A percentile compares a stretch with the other conserved stretches of the same genome.
Evolutionary conservation across 2,113 vertebrate species (phyloP).

Genomic region (Cynocephalus volans): DNA sequence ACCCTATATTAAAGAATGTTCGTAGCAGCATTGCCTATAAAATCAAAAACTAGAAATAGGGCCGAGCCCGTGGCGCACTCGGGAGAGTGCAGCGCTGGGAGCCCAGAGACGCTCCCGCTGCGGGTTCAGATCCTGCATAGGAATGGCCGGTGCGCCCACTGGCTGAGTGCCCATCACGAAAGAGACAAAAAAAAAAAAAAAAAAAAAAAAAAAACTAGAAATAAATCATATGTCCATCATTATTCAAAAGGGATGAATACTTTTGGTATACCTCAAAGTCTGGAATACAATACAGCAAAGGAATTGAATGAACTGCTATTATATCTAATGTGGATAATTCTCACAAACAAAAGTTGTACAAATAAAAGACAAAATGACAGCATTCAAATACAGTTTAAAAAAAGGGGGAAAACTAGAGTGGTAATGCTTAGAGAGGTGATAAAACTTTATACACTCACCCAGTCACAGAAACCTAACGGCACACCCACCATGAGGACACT

Average conservation of each 20-base stretch:
- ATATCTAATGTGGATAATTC: not conserved
- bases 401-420: not conserved
- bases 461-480: not conserved
- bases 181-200: too few species aligned
- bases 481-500: not conserved
- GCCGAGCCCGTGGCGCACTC: too few species aligned
- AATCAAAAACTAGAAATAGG: constrained; percentile 50
- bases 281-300: not conserved
- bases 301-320: not conserved
- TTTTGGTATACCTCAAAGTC: not conserved
- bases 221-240: not conserved
- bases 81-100: too few species aligned
- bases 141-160: too few species aligned
- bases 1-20: constrained; percentile 26
- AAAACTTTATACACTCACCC: not conserved
- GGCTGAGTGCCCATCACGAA: too few species aligned
- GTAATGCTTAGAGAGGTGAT: not conserved
- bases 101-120: too few species aligned
- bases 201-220: constrained; percentile 63
- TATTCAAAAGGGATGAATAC: not conserved
- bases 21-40: not conserved
- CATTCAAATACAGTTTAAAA: constrained; percentile 14
- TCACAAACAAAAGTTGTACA: not conserved
- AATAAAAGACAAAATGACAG: constrained; percentile 28
- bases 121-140: too few species aligned